Percentiles rank a stretch among this genome's conserved stretches.
Evolutionary conservation across 2,113 vertebrate genomes (phyloP).

Genomic region (Columba janthina): DNA sequence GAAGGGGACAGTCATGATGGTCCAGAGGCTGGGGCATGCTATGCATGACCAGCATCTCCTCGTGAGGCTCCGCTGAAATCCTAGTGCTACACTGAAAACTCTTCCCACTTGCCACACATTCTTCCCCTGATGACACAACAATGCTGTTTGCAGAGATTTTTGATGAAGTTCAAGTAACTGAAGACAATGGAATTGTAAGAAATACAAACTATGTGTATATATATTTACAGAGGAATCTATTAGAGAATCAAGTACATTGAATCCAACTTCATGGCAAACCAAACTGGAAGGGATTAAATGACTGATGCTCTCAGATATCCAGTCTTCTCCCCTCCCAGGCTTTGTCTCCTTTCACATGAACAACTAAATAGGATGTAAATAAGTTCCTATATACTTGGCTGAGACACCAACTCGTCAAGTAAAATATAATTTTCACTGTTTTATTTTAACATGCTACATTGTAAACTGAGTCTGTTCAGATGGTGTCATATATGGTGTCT

Average conservation of each 20-base stretch:
- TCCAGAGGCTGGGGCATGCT: not conserved
- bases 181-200: not conserved
- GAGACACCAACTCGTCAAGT: not conserved
- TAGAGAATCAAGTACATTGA: not conserved
- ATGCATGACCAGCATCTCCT: not conserved
- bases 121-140: not conserved
- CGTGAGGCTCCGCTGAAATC: not conserved
- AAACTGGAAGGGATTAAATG: not conserved
- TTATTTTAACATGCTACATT: not conserved
- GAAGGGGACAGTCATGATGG: not conserved
- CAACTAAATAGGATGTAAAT: not conserved
- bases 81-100: not conserved
- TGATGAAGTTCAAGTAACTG: not conserved
- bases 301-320: not conserved
- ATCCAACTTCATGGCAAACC: not conserved
- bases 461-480: not conserved
- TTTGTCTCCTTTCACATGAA: not conserved
- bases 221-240: not conserved
- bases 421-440: not conserved
- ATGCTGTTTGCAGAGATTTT: not conserved
- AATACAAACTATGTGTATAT: not conserved
- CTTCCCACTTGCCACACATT: not conserved
- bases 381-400: not conserved
- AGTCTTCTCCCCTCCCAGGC: not conserved
- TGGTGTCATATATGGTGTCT: not conserved